Base-by-base conservation (phyloP, 2,113 vertebrate genomes). In the Hypanus sabinus region DNA sequence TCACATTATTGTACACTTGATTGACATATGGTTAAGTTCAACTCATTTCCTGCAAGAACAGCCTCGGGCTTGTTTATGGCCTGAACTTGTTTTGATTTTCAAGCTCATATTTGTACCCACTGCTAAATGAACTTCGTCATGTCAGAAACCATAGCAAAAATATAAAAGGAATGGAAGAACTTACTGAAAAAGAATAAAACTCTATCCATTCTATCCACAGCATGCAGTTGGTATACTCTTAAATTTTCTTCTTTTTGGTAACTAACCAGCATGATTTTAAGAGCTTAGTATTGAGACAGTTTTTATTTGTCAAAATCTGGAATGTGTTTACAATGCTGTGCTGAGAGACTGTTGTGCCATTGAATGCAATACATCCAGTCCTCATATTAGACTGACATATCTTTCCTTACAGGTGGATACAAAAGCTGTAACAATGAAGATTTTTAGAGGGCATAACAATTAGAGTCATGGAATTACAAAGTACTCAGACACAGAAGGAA, bases 11-110 rank as follows among this genome's bases (percentile, higher is more conserved):
- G 68, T 10, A 93, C 12, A 30, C 71, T 71, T 93, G 91, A 73
- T 73, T 93, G 91, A 73, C 65, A 46, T 27, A 8, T 75, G 46
- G 70, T 71, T 91, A 33, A n/a, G 65, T 14, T 55, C n/a, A 75
- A 55, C 30, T 73, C 38, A 93, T 75, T 73, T 73, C 88, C 88
- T 70, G 18, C 65, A 92, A 73, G 68, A 55, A 73, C 20, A 62
- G 70, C 68, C 36, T 75, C 3, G 30, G 91, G 91, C 91, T 18
- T 14, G 70, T 55, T 70, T 87, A 9, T 60, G 30, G 91, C 91
- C 91, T 93, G 36, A 73, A 55, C 91, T 55, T 73, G 91, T 93
- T 91, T 75, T 93, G 91, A 93, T 55, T 55, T 73, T 93, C 91
- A 75, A 75, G 71, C 36, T 14, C 20, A 38, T 27, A 75, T 27